These are phyloP conservation scores for Nesometra sesokonis DNA, from an alignment of 35 echinoderm and acorn worm genomes.

Conservation along the genomic window DNA sequence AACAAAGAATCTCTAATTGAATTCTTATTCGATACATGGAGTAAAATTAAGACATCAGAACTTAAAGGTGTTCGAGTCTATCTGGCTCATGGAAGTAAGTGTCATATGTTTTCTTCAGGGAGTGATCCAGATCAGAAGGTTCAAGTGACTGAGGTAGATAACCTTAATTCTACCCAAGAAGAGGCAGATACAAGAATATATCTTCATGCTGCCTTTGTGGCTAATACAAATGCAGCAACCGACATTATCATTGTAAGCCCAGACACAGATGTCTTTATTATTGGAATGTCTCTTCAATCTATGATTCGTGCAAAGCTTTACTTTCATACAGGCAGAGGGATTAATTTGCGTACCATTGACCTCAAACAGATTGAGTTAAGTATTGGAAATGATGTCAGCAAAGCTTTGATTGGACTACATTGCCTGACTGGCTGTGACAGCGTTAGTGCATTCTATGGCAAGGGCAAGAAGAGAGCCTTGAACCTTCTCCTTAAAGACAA, in stretches of 20 bases:
- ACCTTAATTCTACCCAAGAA: slow-evolving; percentile 29
- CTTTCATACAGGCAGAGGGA: slow-evolving; percentile 36
- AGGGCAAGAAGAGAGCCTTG: slow-evolving; percentile 31
- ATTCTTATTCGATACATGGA: slow-evolving; percentile 13
- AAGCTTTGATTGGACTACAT: slow-evolving; percentile 41
- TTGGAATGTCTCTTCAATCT: background rate
- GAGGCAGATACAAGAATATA: slow-evolving; percentile 42
- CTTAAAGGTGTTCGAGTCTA: slow-evolving; percentile 39
- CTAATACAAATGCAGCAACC: background rate
- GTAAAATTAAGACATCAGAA: background rate
- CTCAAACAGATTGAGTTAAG: background rate
- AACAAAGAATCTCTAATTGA: slow-evolving; percentile 14
- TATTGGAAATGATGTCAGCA: slow-evolving; percentile 6
- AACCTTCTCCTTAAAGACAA: slow-evolving; percentile 3
- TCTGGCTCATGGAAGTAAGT: slow-evolving; percentile 33
- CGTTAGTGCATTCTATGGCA: slow-evolving; percentile 45
- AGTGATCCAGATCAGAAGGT: background rate
- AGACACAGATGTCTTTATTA: slow-evolving; percentile 40
- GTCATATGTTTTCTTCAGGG: slow-evolving; percentile 43
- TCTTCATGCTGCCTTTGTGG: slow-evolving; percentile 24
- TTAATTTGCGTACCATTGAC: slow-evolving; percentile 19
- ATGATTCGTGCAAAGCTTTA: slow-evolving; percentile 1
- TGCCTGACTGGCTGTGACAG: slow-evolving; percentile 45
- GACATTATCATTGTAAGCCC: slow-evolving; percentile 26
- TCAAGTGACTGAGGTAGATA: background rate